A percentile compares a stretch with the other conserved stretches of the same genome.
Evolutionary conservation across 2,888 invertebrate species (phyloP).

Genomic region (Drosophila neonasuta): DNA sequence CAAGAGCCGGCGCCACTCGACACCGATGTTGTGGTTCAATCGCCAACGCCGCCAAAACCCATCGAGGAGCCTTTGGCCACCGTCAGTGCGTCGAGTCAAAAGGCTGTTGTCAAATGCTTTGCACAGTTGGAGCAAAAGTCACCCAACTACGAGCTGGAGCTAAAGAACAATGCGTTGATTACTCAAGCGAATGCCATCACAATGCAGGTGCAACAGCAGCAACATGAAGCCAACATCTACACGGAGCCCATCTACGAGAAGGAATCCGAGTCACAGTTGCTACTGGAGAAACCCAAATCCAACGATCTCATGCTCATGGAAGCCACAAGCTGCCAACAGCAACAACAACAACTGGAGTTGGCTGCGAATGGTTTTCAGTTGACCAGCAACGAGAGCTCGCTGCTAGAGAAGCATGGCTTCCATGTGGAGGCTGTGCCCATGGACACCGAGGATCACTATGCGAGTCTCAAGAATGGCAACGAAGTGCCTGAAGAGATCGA

Average conservation of each 20-base stretch:
- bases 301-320: slow-evolving; percentile 47
- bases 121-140: slow-evolving; percentile 59
- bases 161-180: slow-evolving; percentile 41
- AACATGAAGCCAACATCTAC: slow-evolving; percentile 38
- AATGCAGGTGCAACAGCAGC: slow-evolving; percentile 46
- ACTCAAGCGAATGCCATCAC: slow-evolving; percentile 28
- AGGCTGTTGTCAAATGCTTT: slow-evolving; percentile 50
- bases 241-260: slow-evolving; percentile 56
- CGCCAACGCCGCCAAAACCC: slow-evolving; percentile 67
- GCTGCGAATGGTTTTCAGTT: slow-evolving; percentile 45
- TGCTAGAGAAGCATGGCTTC: slow-evolving; percentile 65
- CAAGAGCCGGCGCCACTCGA: slow-evolving; percentile 80
- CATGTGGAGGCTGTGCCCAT: slow-evolving; percentile 58
- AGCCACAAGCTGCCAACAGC: slow-evolving; percentile 47
- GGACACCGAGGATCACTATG: slow-evolving; percentile 60
- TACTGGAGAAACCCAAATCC: slow-evolving; percentile 36
- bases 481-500: slow-evolving; percentile 47
- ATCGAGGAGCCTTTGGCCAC: slow-evolving; percentile 55
- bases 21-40: slow-evolving; percentile 56
- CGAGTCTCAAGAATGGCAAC: slow-evolving; percentile 24
- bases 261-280: slow-evolving; percentile 16
- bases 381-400: slow-evolving; percentile 21
- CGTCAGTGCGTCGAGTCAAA: slow-evolving; percentile 45
- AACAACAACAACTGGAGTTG: slow-evolving; percentile 52
- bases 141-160: slow-evolving; percentile 61